A percentile compares a stretch with the other conserved stretches of the same genome.
Conservation (phyloP, 2,113 vertebrate species). For the Benitochromis conjunctus region DNA sequence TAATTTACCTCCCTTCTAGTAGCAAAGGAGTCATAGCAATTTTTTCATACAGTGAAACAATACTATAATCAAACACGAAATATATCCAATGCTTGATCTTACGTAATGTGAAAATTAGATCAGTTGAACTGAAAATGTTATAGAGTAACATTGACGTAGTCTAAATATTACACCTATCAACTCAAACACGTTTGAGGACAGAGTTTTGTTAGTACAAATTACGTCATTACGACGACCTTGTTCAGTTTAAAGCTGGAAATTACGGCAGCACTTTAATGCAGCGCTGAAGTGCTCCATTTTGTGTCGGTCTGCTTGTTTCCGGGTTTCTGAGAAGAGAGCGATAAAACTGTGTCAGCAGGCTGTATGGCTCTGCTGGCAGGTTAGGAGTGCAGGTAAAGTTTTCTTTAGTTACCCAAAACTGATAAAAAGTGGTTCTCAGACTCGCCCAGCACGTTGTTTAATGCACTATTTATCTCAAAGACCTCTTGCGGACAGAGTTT, state of each 20-base stretch:
- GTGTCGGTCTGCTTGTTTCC: constrained; percentile 62
- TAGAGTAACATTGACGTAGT: neutral
- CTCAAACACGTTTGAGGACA: neutral
- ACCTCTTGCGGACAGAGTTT: neutral
- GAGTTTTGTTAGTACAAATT: neutral
- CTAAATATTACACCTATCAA: neutral
- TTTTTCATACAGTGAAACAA: neutral
- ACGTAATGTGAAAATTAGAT: neutral
- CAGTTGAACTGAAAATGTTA: neutral
- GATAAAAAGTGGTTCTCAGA: neutral
- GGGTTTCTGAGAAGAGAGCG: constrained; percentile 58
- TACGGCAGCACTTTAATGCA: constrained; percentile 10
- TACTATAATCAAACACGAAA: neutral
- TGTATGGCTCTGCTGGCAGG: constrained; percentile 36
- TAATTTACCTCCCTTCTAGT: neutral
- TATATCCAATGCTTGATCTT: neutral
- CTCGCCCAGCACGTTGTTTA: neutral
- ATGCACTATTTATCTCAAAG: neutral
- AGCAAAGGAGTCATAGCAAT: neutral
- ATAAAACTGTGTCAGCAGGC: constrained; percentile 38
- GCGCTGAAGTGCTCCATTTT: constrained; percentile 69
- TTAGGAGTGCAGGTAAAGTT: constrained; percentile 46
- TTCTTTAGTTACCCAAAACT: neutral
- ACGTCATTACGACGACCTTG: neutral
- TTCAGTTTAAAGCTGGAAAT: neutral